Conservation (phyloP, 2,888 invertebrate species). For the Nyleta sp. region DNA sequence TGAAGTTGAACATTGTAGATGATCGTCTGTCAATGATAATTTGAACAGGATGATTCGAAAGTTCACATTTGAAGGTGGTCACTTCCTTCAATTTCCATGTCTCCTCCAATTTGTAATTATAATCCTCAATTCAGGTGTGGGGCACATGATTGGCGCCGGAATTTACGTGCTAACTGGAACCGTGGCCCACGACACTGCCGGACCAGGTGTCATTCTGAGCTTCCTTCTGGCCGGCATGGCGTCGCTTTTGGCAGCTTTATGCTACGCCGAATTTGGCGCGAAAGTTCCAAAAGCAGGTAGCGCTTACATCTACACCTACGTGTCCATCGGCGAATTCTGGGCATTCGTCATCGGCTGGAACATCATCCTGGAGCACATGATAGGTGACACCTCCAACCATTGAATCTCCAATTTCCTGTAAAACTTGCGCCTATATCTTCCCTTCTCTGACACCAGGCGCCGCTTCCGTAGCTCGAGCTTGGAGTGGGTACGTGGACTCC, state of each 20-base stretch:
- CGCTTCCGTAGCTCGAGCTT: slow-evolving; percentile 94
- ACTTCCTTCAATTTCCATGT: too few relatives aligned
- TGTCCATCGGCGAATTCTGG: slow-evolving; percentile 96
- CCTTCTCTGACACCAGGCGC: slow-evolving; percentile 84
- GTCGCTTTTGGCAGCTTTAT: slow-evolving; percentile 90
- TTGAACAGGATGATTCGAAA: too few relatives aligned
- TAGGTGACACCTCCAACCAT: too few relatives aligned
- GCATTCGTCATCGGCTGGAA: slow-evolving; percentile 98
- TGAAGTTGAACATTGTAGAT: too few relatives aligned
- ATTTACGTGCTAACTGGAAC: slow-evolving; percentile 96
- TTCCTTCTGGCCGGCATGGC: slow-evolving; percentile 92
- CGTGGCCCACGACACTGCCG: slow-evolving; percentile 91
- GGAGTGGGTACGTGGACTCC: slow-evolving; percentile 94
- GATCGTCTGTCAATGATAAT: too few relatives aligned
- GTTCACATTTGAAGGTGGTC: too few relatives aligned
- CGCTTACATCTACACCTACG: slow-evolving; percentile 97
- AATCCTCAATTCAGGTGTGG: slow-evolving; percentile 87
- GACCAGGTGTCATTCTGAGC: slow-evolving; percentile 91
- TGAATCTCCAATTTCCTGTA: too few relatives aligned
- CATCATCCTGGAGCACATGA: slow-evolving; percentile 94
- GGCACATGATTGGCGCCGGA: slow-evolving; percentile 98
- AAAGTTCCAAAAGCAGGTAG: slow-evolving; percentile 95
- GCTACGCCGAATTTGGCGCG: slow-evolving; percentile 95
- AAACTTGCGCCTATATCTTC: neutral
- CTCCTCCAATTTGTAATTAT: too few relatives aligned